phyloP scores from a whole-genome alignment of 2,113 vertebrate genomes.

The Calidris pygmaea region DNA sequence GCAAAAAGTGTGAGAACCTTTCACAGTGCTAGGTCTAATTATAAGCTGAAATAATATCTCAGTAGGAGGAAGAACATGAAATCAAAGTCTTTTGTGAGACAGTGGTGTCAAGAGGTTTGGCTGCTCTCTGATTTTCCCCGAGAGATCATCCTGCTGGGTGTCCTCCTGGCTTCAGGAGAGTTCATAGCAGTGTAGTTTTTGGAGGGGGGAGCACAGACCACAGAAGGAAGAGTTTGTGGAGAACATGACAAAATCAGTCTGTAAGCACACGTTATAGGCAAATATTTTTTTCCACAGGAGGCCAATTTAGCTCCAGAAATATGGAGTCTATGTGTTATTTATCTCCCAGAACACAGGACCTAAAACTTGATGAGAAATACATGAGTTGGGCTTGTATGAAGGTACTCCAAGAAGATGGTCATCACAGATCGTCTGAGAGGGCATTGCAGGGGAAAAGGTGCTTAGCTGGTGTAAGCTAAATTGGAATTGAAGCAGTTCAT shows the following conservation, averaged over 20 bases:
- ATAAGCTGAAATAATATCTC: background rate
- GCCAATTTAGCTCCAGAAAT: background rate
- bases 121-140: background rate
- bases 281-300: background rate
- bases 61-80: background rate
- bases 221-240: background rate
- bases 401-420: background rate
- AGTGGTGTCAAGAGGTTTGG: background rate
- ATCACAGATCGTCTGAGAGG: background rate
- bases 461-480: background rate
- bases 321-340: background rate
- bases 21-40: background rate
- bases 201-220: background rate
- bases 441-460: background rate
- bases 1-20: background rate
- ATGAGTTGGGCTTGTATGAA: background rate
- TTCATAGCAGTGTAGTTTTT: background rate
- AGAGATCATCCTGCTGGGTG: background rate
- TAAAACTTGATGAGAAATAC: background rate
- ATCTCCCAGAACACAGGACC: background rate
- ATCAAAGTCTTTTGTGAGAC: background rate
- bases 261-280: background rate
- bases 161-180: background rate
- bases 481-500: background rate
- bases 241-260: background rate